Evolutionary conservation across 2,797 vertebrate genomes (phyloP).

Genomic region (Myotis findleyi): DNA sequence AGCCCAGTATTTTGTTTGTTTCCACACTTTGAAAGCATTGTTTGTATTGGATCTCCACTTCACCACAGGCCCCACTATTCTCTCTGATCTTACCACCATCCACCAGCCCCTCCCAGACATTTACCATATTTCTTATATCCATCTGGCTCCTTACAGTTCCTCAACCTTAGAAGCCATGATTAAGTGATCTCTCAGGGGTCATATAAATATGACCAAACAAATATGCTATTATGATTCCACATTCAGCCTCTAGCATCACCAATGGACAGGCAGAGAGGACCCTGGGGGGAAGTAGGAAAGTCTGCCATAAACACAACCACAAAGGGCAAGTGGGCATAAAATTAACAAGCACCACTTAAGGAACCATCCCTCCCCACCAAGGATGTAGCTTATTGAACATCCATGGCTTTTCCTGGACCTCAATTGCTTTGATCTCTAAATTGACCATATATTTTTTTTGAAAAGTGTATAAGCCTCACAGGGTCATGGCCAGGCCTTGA

Average conservation of each 20-base stretch:
- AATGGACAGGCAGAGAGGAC: background rate
- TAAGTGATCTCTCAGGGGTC: constrained; percentile 11
- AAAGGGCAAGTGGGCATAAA: constrained; percentile 29
- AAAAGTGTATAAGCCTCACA: background rate
- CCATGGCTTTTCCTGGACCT: constrained; percentile 25
- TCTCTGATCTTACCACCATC: background rate
- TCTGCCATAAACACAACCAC: constrained; percentile 1
- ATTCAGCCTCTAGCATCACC: background rate
- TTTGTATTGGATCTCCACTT: constrained; percentile 10
- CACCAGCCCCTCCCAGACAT: background rate
- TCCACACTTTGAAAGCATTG: background rate
- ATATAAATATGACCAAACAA: background rate
- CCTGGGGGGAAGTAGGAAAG: background rate
- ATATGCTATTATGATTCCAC: background rate
- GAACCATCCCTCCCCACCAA: background rate
- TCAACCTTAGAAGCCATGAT: constrained; percentile 22
- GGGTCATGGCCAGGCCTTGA: background rate
- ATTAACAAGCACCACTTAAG: constrained; percentile 5
- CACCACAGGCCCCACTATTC: background rate
- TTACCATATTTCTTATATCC: constrained; percentile 30
- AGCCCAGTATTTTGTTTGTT: constrained; percentile 30
- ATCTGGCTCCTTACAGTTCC: background rate
- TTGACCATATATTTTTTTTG: constrained; percentile 50
- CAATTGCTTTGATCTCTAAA: constrained; percentile 57
- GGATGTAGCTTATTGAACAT: constrained; percentile 5